Evolutionary conservation across 2,113 vertebrate genomes (phyloP).

Genomic region (Rallus limicola): DNA sequence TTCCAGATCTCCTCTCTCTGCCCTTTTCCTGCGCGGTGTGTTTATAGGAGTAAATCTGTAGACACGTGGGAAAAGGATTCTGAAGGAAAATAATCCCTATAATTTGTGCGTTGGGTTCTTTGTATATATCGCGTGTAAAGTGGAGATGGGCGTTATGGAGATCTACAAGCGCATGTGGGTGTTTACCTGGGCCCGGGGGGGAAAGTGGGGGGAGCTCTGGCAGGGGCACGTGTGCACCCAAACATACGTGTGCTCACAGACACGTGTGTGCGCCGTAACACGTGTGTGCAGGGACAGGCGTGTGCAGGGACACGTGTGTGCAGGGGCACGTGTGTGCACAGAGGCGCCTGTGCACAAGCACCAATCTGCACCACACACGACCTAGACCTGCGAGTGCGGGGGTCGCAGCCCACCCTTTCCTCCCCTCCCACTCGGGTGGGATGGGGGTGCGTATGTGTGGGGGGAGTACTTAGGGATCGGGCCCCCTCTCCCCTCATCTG

Average conservation of each 20-base stretch:
- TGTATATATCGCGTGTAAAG: rapidly evolving
- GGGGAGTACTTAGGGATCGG: background rate
- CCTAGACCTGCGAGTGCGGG: too few species aligned
- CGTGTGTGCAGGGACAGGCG: rapidly evolving
- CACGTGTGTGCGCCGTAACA: rapidly evolving
- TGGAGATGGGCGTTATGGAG: background rate
- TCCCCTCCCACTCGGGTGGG: too few species aligned
- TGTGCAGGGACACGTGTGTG: background rate
- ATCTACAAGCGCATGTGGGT: background rate
- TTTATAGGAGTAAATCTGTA: background rate
- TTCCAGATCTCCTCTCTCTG: background rate
- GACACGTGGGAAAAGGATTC: background rate
- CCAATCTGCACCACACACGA: background rate
- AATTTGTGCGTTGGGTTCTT: background rate
- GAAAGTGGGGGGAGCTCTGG: background rate
- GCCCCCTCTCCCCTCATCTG: background rate
- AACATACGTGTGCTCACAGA: background rate
- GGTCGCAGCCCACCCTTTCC: background rate
- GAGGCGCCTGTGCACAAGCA: too few species aligned
- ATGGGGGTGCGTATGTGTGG: too few species aligned
- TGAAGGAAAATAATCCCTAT: background rate
- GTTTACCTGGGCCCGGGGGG: background rate
- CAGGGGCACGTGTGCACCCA: background rate
- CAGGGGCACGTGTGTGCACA: rapidly evolving
- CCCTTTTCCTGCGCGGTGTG: background rate